A percentile compares a stretch with the other conserved stretches of the same genome.
These are phyloP conservation scores for Drusus annulatus DNA, from an alignment of 1,140 invertebrate genomes.

Conservation along the genomic window DNA sequence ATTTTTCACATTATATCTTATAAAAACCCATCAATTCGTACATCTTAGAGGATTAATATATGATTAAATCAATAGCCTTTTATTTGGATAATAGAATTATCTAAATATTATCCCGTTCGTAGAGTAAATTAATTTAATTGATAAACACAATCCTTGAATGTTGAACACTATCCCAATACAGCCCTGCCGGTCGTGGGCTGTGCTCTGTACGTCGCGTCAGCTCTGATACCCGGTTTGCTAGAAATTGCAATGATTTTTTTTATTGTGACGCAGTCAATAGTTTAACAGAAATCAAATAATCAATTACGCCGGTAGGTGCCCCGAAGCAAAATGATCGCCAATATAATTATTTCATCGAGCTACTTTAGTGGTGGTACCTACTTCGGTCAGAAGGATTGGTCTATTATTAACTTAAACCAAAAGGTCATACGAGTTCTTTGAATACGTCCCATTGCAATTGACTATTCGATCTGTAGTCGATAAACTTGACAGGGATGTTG, in stretches of 20 bases:
- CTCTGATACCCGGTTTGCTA: conserved; percentile 20
- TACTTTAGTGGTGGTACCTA: neutral
- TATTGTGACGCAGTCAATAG: conserved; percentile 4
- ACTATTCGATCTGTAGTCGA: neutral
- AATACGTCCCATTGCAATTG: neutral
- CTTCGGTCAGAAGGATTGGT: conserved; percentile 1
- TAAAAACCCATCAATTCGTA: too few relatives aligned
- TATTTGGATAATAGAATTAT: neutral
- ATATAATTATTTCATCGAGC: neutral
- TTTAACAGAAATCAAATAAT: too few relatives aligned
- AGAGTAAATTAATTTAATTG: neutral
- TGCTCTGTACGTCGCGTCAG: conserved; percentile 7
- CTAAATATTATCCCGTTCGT: neutral
- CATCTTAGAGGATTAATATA: too few relatives aligned
- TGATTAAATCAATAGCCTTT: too few relatives aligned
- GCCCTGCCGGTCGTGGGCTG: conserved; percentile 10
- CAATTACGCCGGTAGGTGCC: neutral
- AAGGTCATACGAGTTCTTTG: conserved; percentile 21
- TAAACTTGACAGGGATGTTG: neutral
- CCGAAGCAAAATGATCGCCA: neutral
- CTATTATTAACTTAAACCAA: conserved; percentile 28
- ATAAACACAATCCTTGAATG: neutral
- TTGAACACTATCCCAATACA: neutral
- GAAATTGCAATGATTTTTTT: conserved; percentile 13
- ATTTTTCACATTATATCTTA: too few relatives aligned